A percentile compares a stretch with the other conserved stretches of the same genome.
Conservation (phyloP, 2,888 invertebrate genomes). For the Acrobasis consociella region DNA sequence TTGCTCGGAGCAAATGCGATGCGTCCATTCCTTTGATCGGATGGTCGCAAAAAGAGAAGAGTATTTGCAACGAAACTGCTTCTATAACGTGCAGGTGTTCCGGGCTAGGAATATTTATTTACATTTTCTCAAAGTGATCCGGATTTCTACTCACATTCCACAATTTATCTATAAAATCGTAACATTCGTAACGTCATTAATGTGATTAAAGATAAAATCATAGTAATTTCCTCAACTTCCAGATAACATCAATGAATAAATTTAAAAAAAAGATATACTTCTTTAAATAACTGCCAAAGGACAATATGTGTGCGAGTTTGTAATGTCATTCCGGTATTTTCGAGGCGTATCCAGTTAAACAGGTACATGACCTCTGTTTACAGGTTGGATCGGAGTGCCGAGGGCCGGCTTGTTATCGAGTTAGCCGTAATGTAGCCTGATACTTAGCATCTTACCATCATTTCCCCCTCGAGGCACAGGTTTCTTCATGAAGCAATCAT, state of each 20-base stretch:
- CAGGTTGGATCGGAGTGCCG: constrained; percentile 38
- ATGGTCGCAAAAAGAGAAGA: constrained; percentile 41
- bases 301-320: constrained; percentile 18
- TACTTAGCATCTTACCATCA: constrained; percentile 36
- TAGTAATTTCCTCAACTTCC: neutral
- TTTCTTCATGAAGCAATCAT: constrained; percentile 16
- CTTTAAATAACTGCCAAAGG: neutral
- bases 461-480: constrained; percentile 10
- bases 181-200: neutral
- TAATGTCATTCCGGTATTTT: constrained; percentile 28
- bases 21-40: constrained; percentile 44
- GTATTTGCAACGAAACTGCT: constrained; percentile 40
- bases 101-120: neutral
- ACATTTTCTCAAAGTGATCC: neutral
- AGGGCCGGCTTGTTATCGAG: constrained; percentile 47
- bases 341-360: constrained; percentile 31
- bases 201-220: neutral
- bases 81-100: constrained; percentile 36
- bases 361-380: constrained; percentile 35
- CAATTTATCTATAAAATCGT: neutral
- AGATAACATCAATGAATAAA: neutral
- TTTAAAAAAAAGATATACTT: neutral
- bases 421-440: constrained; percentile 49
- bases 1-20: constrained; percentile 47
- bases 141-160: neutral